Conservation (phyloP, 1,140 invertebrate genomes). For the Drosophila setifemur region DNA sequence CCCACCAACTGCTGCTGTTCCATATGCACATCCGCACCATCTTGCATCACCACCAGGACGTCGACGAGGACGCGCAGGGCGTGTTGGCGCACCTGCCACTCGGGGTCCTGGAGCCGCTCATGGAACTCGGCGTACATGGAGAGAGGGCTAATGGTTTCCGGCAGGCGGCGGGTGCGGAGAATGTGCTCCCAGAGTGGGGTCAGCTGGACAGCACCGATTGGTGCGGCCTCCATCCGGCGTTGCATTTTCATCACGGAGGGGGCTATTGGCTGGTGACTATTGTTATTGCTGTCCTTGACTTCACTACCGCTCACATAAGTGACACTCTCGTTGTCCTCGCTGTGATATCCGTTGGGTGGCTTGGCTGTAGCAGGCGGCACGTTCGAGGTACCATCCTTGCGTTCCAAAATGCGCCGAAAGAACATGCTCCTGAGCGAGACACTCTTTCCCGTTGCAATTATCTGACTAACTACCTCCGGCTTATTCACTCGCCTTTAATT, state of each 20-base stretch:
- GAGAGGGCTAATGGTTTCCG: slow-evolving; percentile 85
- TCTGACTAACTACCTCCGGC: slow-evolving; percentile 35
- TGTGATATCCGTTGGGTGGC: slow-evolving; percentile 8
- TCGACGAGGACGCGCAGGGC: slow-evolving; percentile 89
- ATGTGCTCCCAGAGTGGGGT: slow-evolving; percentile 91
- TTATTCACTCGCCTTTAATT: slow-evolving; percentile 59
- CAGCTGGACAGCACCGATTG: slow-evolving; percentile 83
- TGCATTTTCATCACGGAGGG: slow-evolving; percentile 31
- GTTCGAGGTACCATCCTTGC: slow-evolving; percentile 41
- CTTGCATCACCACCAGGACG: slow-evolving; percentile 87
- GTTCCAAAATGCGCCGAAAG: slow-evolving; percentile 70
- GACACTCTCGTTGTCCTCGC: slow-evolving; percentile 42
- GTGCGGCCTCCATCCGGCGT: slow-evolving; percentile 30
- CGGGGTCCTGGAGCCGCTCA: slow-evolving; percentile 88
- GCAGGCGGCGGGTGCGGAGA: slow-evolving; percentile 85
- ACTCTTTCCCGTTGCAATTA: slow-evolving; percentile 16
- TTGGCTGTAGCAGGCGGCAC: slow-evolving; percentile 4
- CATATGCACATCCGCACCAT: slow-evolving; percentile 86
- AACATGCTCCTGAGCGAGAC: slow-evolving; percentile 54
- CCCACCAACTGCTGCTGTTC: slow-evolving; percentile 84
- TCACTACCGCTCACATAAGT: slow-evolving; percentile 24
- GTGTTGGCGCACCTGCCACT: slow-evolving; percentile 91
- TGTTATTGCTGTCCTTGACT: slow-evolving; percentile 47
- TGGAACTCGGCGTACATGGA: slow-evolving; percentile 87
- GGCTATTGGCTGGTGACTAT: slow-evolving; percentile 20